Evolutionary conservation across 2,797 vertebrate species (phyloP), one percentile per base, ranked within the genome.

Genomic region (Uromys caudimaculatus): DNA sequence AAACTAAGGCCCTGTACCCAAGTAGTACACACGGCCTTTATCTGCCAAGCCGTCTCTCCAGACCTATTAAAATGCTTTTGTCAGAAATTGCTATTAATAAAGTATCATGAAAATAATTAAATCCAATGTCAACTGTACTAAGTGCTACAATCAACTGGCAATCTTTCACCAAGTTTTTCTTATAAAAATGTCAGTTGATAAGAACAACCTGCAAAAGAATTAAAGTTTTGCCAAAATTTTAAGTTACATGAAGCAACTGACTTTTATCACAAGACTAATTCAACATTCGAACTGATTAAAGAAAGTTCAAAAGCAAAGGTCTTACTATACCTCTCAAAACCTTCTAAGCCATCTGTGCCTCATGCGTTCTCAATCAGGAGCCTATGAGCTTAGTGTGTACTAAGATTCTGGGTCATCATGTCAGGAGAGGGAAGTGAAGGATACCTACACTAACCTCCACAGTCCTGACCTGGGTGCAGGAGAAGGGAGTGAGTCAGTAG

Each of bases 171-270:
- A 73, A 44, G 16, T 21, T 81, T 93, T 84, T 62, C 44, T 47
- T 75, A 23, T 64, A 85, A 90, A 94, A 88, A 21, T 47, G 6
- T 60, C 82, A 94, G 50, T 95, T 58, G 6, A 78, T 50, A 79
- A 77, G 60, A 90, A 91, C 52, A 96, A 84, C n/a, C 94, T 95
- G 14, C 23, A 79, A 86, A 95, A 95, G 2, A 91, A 92, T 38
- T 90, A 75, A 44, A 17, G 89, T 97, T 96, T 85, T 71, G 44
- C 5, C 47, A 89, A 90, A 77, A 67, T 95, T 88, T 92, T 86
- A 92, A 29, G 41, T 64, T 52, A 82, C 14, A 89, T 12, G 50
- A 84, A 90, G 13, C 32, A 94, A 90, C 0, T 86, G 10, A 84
- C 78, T 54, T 89, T 50, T 88, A 21, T 77, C 71, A 81, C 13